Conservation (phyloP, 1,140 invertebrate genomes). For the Leptopilina clavipes region DNA sequence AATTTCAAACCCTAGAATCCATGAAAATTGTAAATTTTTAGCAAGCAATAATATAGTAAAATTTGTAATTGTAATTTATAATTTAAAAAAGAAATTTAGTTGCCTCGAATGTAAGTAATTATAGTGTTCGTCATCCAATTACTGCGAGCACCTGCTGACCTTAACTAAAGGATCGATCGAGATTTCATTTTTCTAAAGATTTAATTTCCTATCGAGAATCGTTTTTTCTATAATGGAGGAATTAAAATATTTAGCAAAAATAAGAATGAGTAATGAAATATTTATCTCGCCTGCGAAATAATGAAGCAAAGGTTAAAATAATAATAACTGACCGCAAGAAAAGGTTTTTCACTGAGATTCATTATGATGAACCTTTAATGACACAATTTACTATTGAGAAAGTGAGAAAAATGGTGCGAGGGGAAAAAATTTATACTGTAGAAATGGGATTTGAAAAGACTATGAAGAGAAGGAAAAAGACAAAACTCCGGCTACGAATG, state of each 20-base stretch:
- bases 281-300: too few relatives aligned
- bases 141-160: neutral
- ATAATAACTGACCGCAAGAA: conserved; percentile 56
- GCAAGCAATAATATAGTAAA: too few relatives aligned
- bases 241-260: neutral
- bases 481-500: conserved; percentile 67
- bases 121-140: conserved; percentile 1
- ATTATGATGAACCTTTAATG: conserved; percentile 68
- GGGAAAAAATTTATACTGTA: conserved; percentile 36
- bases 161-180: neutral
- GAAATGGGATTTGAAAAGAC: conserved; percentile 34
- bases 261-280: neutral
- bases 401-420: conserved; percentile 51
- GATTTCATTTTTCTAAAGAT: neutral
- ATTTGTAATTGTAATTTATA: too few relatives aligned
- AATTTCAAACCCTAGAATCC: neutral
- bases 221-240: too few relatives aligned
- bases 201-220: too few relatives aligned
- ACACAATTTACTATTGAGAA: conserved; percentile 68
- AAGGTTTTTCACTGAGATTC: conserved; percentile 56
- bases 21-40: too few relatives aligned
- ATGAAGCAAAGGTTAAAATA: too few relatives aligned
- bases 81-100: too few relatives aligned
- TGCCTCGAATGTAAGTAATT: conserved; percentile 36
- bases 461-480: conserved; percentile 49